These are phyloP conservation scores for Brienomyrus brachyistius DNA, from an alignment of 2,113 vertebrate species.

Conservation along the genomic window DNA sequence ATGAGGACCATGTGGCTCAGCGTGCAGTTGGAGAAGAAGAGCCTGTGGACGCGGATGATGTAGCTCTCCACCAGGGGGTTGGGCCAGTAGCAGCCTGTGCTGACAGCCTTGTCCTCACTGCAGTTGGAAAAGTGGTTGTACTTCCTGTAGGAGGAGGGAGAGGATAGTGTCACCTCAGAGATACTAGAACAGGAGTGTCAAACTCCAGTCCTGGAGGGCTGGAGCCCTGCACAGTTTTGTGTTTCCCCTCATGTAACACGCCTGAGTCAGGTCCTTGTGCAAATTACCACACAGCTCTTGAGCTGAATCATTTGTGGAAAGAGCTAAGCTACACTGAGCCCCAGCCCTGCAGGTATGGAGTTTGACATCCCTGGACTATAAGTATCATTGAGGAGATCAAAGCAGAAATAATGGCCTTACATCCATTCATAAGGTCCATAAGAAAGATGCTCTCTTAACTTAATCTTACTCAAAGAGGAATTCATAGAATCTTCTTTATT, in stretches of 20 bases:
- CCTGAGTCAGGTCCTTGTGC: no score
- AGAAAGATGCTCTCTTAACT: background rate
- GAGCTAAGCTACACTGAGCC: no score
- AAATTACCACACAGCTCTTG: no score
- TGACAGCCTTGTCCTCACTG: slow-evolving; percentile 64
- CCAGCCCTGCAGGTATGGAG: no score
- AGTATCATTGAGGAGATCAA: background rate
- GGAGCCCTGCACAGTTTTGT: no score
- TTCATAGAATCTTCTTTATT: background rate
- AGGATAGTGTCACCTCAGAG: background rate
- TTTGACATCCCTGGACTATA: no score
- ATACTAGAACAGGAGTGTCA: background rate
- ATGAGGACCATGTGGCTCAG: slow-evolving; percentile 53
- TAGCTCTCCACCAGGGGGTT: slow-evolving; percentile 77
- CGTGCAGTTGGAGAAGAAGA: slow-evolving; percentile 86
- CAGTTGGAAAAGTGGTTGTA: slow-evolving; percentile 78
- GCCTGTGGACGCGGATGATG: slow-evolving; percentile 76
- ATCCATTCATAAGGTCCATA: background rate
- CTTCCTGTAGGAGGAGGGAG: slow-evolving; percentile 57
- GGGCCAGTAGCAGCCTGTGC: slow-evolving; percentile 80
- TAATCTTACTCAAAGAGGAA: background rate
- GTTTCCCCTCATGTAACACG: no score
- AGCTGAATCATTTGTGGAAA: no score
- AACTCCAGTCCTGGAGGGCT: no score
- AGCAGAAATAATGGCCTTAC: background rate